These are phyloP conservation scores for Aleiodes leptofemur DNA, from an alignment of 2,888 invertebrate genomes.

Conservation along the genomic window DNA sequence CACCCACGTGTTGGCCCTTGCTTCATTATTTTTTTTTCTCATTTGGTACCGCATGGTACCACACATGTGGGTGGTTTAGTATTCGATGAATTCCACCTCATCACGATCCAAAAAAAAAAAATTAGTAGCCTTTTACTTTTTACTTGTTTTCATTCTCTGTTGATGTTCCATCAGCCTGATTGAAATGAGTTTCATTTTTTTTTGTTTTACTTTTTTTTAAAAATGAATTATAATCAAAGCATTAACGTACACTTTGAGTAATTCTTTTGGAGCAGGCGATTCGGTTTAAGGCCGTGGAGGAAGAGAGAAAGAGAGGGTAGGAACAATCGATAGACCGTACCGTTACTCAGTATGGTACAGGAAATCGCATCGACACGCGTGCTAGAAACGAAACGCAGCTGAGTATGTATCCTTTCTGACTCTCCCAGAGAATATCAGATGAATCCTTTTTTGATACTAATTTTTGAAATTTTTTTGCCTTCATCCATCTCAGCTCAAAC, in stretches of 20 bases:
- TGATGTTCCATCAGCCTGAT: background rate
- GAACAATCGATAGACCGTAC: constrained; percentile 59
- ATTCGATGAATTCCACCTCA: constrained; percentile 37
- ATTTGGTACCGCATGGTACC: constrained; percentile 30
- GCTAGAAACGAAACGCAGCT: constrained; percentile 43
- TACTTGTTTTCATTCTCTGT: background rate
- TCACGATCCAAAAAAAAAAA: background rate
- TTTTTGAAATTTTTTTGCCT: background rate
- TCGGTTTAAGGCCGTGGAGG: constrained; percentile 32
- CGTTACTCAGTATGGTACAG: constrained; percentile 61
- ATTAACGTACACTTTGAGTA: background rate
- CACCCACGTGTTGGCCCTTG: constrained; percentile 47
- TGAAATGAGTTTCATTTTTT: background rate
- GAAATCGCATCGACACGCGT: constrained; percentile 56
- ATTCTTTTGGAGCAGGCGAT: background rate
- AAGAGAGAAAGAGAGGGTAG: constrained; percentile 40
- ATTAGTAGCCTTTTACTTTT: background rate
- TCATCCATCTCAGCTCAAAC: background rate
- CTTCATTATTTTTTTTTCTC: constrained; percentile 19
- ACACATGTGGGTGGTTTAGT: constrained; percentile 50
- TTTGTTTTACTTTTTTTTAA: no score
- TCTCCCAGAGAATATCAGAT: background rate
- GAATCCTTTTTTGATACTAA: background rate
- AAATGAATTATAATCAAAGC: background rate
- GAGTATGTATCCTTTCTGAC: constrained; percentile 8